These are phyloP conservation scores for Microctonus hyperodae DNA, from an alignment of 2,888 invertebrate species.

Conservation along the genomic window DNA sequence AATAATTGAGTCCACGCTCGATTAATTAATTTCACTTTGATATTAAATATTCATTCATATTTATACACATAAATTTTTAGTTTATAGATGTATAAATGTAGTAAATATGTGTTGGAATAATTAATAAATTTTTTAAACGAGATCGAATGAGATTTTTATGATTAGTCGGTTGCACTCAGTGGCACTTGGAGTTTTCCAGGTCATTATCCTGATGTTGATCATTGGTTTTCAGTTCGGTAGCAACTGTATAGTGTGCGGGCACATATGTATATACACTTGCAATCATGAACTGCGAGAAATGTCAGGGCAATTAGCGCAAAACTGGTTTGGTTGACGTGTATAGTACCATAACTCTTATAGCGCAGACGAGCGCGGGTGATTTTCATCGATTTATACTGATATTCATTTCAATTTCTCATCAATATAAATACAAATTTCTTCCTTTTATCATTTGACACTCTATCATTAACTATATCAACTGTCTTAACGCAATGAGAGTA, in stretches of 20 bases:
- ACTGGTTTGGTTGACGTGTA: slow-evolving; percentile 46
- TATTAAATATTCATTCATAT: background rate
- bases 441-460: background rate
- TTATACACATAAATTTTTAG: no score
- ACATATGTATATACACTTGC: slow-evolving; percentile 20
- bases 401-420: slow-evolving; percentile 17
- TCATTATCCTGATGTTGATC: slow-evolving; percentile 42
- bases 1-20: slow-evolving; percentile 10
- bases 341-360: slow-evolving; percentile 35
- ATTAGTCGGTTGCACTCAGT: slow-evolving; percentile 39
- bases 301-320: slow-evolving; percentile 48
- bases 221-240: slow-evolving; percentile 19
- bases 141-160: slow-evolving; percentile 28
- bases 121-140: slow-evolving; percentile 12
- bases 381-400: slow-evolving; percentile 22
- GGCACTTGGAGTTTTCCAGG: slow-evolving; percentile 35
- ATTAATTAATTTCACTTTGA: slow-evolving; percentile 17
- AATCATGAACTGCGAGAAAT: slow-evolving; percentile 37
- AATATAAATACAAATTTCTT: background rate
- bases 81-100: background rate
- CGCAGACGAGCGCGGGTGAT: slow-evolving; percentile 21
- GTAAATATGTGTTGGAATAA: background rate
- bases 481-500: background rate
- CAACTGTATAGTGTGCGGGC: background rate
- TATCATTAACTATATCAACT: background rate